These are phyloP conservation scores for Pterois miles DNA, from an alignment of 2,797 vertebrate species.

Conservation along the genomic window DNA sequence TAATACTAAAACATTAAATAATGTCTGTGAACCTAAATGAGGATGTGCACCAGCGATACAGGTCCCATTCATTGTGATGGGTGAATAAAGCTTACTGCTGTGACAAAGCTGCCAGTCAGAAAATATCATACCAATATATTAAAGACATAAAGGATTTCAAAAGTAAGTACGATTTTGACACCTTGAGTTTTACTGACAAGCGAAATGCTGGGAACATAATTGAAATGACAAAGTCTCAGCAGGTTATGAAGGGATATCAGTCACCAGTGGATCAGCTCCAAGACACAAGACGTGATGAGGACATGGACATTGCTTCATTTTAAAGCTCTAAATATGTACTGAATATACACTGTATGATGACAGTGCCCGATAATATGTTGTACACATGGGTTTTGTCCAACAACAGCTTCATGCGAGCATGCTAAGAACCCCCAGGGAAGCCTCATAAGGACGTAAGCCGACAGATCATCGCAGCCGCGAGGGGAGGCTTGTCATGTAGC, in stretches of 20 bases:
- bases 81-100: background rate
- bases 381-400: slow-evolving; percentile 31
- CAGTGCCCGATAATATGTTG: background rate
- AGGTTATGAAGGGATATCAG: background rate
- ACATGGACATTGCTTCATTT: background rate
- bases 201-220: background rate
- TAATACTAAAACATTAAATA: background rate
- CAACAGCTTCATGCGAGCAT: slow-evolving; percentile 39
- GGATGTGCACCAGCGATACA: background rate
- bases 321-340: background rate
- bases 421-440: slow-evolving; percentile 2
- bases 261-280: background rate
- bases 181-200: too few relatives aligned
- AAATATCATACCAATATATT: background rate
- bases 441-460: slow-evolving; percentile 28
- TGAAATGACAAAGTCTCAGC: background rate
- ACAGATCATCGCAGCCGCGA: slow-evolving; percentile 29
- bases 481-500: slow-evolving; percentile 27
- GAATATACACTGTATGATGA: background rate
- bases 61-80: background rate
- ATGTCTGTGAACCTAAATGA: background rate
- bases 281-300: background rate
- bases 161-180: background rate
- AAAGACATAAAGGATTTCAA: background rate
- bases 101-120: background rate